phyloP scores from a whole-genome alignment of 2,797 vertebrate genomes.

The Ctenopoma kingsleyae region DNA sequence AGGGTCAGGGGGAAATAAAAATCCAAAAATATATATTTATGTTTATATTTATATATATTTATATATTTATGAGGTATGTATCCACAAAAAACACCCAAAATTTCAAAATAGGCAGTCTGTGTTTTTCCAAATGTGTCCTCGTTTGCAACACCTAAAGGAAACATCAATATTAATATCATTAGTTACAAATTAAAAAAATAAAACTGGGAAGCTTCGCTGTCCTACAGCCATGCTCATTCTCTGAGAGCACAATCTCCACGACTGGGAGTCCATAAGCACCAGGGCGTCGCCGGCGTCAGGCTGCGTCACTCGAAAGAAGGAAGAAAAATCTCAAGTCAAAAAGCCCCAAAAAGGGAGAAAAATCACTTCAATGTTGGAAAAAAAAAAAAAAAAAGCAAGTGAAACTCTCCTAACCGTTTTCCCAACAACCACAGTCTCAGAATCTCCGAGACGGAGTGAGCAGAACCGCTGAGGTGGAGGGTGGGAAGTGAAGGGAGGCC shows the following conservation, averaged over 20 bases:
- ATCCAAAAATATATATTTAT: slow-evolving; percentile 88
- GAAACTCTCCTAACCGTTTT: slow-evolving; percentile 41
- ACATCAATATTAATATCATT: slow-evolving; percentile 68
- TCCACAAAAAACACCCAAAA: slow-evolving; percentile 82
- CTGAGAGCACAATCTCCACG: slow-evolving; percentile 62
- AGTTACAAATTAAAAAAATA: slow-evolving; percentile 71
- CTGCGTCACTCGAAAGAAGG: slow-evolving; percentile 39
- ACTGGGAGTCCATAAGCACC: slow-evolving; percentile 70
- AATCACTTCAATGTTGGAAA: slow-evolving; percentile 45
- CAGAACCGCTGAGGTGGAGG: slow-evolving; percentile 45
- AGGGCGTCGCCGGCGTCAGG: slow-evolving; percentile 44
- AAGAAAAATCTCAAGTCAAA: slow-evolving; percentile 14
- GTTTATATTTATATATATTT: slow-evolving; percentile 84
- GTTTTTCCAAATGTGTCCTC: slow-evolving; percentile 72
- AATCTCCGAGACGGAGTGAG: slow-evolving; percentile 38
- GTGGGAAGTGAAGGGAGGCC: slow-evolving; percentile 55
- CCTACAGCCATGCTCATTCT: slow-evolving; percentile 58
- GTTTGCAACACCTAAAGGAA: slow-evolving; percentile 65
- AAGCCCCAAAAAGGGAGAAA: slow-evolving; percentile 57
- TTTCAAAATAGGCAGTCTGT: slow-evolving; percentile 78
- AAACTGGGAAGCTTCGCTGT: slow-evolving; percentile 71
- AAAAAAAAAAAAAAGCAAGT: slow-evolving; percentile 50
- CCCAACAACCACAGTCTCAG: slow-evolving; percentile 66
- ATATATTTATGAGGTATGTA: slow-evolving; percentile 88
- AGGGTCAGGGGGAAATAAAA: slow-evolving; percentile 69